phyloP scores from a whole-genome alignment of 2,797 vertebrate species.

The Pangasius mekongensis region DNA sequence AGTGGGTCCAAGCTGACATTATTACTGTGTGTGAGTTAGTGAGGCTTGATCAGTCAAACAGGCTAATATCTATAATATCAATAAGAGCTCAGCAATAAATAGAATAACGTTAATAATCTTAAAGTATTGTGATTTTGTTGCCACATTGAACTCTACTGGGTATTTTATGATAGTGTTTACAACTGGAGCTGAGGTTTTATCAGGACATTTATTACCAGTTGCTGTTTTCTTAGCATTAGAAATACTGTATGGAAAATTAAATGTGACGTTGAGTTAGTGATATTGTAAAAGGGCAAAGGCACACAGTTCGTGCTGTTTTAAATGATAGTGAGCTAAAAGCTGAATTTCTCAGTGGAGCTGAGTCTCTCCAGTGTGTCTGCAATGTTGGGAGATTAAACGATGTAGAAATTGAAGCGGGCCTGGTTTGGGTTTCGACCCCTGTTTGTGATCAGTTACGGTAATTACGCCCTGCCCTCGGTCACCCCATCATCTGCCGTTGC shows the following conservation, averaged over 20 bases:
- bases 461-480: slow-evolving; percentile 56
- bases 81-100: background rate
- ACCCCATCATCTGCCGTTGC: slow-evolving; percentile 51
- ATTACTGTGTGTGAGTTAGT: background rate
- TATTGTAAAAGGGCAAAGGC: background rate
- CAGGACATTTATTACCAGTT: background rate
- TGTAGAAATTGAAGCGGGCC: slow-evolving; percentile 31
- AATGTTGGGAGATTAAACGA: slow-evolving; percentile 62
- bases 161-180: background rate
- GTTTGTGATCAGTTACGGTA: slow-evolving; percentile 68
- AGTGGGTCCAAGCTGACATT: background rate
- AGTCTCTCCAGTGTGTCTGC: slow-evolving; percentile 60
- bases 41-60: background rate
- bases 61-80: background rate
- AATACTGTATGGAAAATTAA: background rate
- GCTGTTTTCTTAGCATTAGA: background rate
- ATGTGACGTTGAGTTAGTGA: background rate
- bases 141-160: background rate
- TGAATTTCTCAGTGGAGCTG: background rate
- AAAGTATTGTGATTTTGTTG: background rate
- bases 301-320: background rate
- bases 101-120: background rate
- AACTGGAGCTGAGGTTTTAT: background rate
- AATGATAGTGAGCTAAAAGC: background rate
- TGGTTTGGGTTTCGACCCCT: slow-evolving; percentile 54